Conservation (phyloP, 2,797 vertebrate genomes). For the Sebastes hubbsi region DNA sequence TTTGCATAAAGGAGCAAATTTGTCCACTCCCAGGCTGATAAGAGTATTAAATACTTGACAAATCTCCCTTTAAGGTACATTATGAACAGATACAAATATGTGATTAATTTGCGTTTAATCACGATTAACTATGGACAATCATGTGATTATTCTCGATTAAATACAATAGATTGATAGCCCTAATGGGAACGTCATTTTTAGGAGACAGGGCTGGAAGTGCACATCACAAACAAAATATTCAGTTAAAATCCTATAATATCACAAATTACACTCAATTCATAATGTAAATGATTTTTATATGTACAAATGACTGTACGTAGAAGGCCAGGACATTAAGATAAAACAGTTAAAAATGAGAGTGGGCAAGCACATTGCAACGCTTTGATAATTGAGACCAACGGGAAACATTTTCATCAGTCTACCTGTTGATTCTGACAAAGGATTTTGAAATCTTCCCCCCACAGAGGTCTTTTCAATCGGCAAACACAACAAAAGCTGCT, state of each 20-base stretch:
- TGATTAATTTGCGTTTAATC: too few species aligned
- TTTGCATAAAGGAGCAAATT: too few species aligned
- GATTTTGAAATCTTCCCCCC: not conserved
- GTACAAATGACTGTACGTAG: not conserved
- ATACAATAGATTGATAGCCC: too few species aligned
- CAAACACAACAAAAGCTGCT: constrained; percentile 45
- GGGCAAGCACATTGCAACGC: not conserved
- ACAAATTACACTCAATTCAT: not conserved
- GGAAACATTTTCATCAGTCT: not conserved
- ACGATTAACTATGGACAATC: too few species aligned
- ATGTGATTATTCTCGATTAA: too few species aligned
- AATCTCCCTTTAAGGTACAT: too few species aligned
- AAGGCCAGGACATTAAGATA: not conserved
- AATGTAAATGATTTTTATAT: not conserved
- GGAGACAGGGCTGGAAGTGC: too few species aligned
- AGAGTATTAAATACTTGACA: too few species aligned
- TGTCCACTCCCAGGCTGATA: too few species aligned
- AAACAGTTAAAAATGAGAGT: not conserved
- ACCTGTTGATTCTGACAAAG: not conserved
- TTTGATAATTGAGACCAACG: not conserved
- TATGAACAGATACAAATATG: too few species aligned
- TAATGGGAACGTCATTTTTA: too few species aligned
- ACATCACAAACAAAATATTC: accelerated
- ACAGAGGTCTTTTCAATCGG: constrained; percentile 52
- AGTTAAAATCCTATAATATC: not conserved